Base-by-base conservation (phyloP, 2,113 vertebrate species). In the Acrocephalus arundinaceus region DNA sequence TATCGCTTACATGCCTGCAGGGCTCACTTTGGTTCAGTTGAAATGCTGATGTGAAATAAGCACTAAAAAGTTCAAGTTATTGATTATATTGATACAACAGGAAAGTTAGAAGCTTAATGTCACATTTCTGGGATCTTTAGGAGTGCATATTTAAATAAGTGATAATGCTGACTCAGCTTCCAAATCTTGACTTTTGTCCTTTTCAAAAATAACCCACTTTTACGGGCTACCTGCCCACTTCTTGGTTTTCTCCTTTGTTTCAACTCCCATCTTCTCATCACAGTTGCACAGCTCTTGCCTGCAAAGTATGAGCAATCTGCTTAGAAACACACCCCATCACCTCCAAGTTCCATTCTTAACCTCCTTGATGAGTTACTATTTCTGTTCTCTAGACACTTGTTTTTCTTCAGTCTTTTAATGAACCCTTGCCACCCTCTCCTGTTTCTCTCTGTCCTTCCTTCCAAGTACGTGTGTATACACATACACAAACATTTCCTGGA, bases 401-500 rank as follows among this genome's bases (percentile, higher is more conserved):
- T 72, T 71, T 73, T 41, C 51, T 68, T 62, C 54, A 76, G 5
- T 66, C 35, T 73, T 83, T 22, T 68, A 76, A 48, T n/a, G 67
- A 61, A 49, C 24, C 68, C 58, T 85, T 79, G 52, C 43, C 62
- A 90, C 39, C 7, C 16, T 85, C 24, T 48, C 62, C 71, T 25
- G 13, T 58, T 89, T 62, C 14, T n/a, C 35, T 71, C 28, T 35
- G 58, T 61, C 19, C 21, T 93, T 55, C 58, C 35, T 85, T 78
- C 57, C 31, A 10, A 63, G 22, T 49, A 41, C 0, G 0, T 37
- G 28, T 0, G 35, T 7, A 48, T 10, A 68, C 14, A n/a, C 8
- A 28, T 7, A 30, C 1, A 70, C 5, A 28, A 6, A 31, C 3
- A 46, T 71, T 27, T 72, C 58, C 43, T 27, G 18, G 30, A 85